These are phyloP conservation scores for Cuniculus paca DNA, from an alignment of 2,797 vertebrate genomes.

Conservation along the genomic window DNA sequence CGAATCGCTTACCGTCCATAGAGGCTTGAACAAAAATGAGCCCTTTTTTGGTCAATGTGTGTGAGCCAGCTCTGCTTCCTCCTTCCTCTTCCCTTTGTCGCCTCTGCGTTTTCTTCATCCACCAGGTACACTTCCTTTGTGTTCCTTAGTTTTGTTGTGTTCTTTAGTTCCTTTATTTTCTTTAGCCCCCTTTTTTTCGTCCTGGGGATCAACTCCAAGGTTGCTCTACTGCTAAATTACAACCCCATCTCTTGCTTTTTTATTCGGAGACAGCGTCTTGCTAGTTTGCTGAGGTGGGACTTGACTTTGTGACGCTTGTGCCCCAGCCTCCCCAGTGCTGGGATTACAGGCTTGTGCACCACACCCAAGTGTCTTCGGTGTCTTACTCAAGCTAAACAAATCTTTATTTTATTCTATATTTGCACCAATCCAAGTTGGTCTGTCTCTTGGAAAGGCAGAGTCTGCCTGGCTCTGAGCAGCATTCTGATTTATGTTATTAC, in stretches of 20 bases:
- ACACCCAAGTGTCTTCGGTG: background rate
- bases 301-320: background rate
- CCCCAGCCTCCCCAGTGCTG: background rate
- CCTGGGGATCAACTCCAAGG: background rate
- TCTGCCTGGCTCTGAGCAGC: background rate
- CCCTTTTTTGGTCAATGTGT: background rate
- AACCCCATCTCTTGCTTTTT: background rate
- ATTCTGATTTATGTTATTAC: background rate
- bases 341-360: background rate
- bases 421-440: background rate
- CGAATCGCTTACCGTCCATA: background rate
- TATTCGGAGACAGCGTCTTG: background rate
- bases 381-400: background rate
- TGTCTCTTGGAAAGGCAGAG: background rate
- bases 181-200: background rate
- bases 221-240: background rate
- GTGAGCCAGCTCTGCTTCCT: background rate
- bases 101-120: background rate
- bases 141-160: too few relatives aligned
- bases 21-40: background rate
- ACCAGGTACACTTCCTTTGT: rapidly evolving
- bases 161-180: background rate
- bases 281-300: background rate
- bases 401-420: background rate
- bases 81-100: background rate